Evolutionary conservation across 30 jellyfish, hydroid and myxozoan species (phyloP), one percentile per base, ranked within the genome.

Genomic region (Aurelia sp.): DNA sequence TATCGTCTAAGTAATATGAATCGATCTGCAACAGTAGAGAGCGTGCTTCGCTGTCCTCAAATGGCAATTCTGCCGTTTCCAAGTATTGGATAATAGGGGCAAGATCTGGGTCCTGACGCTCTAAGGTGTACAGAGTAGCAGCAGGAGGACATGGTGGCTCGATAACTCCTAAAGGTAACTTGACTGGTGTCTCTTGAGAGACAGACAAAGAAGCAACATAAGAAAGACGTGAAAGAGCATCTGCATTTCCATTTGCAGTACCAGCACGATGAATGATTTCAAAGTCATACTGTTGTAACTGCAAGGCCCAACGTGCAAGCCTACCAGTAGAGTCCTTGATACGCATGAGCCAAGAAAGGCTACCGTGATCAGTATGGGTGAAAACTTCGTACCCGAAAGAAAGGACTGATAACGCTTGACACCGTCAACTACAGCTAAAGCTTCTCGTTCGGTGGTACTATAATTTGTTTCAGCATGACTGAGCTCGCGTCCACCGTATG

Each of bases 231-330:
- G 33, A 27, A 27, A 27, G 33, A 2, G 33, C 33, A 27, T 27
- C 33, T 27, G 33, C 33, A 27, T 73, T 73, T 41, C 89, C 75
- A 63, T 84, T 59, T 1, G 63, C 59, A 5, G 12, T 30, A 6
- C 94, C 94, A 6, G 74, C 58, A 23, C 94, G 82, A 74, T 84
- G 94, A 63, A 84, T 66, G 53, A 84, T 84, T 31, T 59, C 74
- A 69, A 84, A 84, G 52, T 84, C 82, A 60, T 31, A 64, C 53
- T 84, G 89, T 44, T 74, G 81, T 61, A 84, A n/a, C 51, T 27
- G 73, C 53, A 84, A 30, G 6, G 89, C 73, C 94, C 94, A 84
- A 15, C 89, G 82, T 11, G 82, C 94, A 16, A 84, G 72, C 6
- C 94, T 71, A 44, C 89, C 88, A 1, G 81, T 72, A 7, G 88